A percentile compares a stretch with the other conserved stretches of the same genome.
Evolutionary conservation across 2,888 invertebrate genomes (phyloP).

Genomic region (Graphium colonna): DNA sequence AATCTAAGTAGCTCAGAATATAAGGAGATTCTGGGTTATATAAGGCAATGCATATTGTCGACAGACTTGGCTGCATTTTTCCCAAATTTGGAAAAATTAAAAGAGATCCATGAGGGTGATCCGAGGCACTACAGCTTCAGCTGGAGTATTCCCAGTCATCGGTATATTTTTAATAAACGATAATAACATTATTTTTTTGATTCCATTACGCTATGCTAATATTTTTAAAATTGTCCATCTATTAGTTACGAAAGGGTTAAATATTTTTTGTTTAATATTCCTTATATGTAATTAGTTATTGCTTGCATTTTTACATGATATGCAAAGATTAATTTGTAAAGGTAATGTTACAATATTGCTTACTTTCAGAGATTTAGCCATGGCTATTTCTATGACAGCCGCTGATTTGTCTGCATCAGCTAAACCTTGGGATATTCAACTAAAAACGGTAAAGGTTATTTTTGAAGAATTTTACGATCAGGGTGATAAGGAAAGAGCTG

Average conservation of each 20-base stretch:
- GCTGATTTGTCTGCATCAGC: slow-evolving; percentile 91
- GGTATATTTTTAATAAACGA: slow-evolving; percentile 35
- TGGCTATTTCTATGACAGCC: slow-evolving; percentile 91
- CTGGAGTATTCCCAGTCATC: slow-evolving; percentile 84
- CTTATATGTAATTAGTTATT: too few relatives aligned
- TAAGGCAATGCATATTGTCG: slow-evolving; percentile 91
- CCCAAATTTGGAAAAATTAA: slow-evolving; percentile 82
- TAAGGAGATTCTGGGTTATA: slow-evolving; percentile 86
- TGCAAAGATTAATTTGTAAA: not conserved
- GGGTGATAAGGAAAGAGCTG: slow-evolving; percentile 84
- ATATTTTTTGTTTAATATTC: too few relatives aligned
- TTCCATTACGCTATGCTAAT: too few relatives aligned
- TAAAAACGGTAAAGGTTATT: slow-evolving; percentile 89
- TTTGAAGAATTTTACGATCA: slow-evolving; percentile 91
- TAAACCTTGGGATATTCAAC: slow-evolving; percentile 91
- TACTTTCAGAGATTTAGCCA: slow-evolving; percentile 78
- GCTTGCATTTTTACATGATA: not conserved
- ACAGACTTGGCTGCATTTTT: slow-evolving; percentile 92
- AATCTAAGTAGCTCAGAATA: slow-evolving; percentile 85
- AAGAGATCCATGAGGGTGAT: slow-evolving; percentile 74
- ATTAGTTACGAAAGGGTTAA: too few relatives aligned
- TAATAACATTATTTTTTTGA: too few relatives aligned
- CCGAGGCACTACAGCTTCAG: slow-evolving; percentile 77
- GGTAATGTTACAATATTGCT: not conserved
- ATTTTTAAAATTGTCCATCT: too few relatives aligned